Conservation (phyloP, 2,113 vertebrate genomes). For the Hystrix brachyura region DNA sequence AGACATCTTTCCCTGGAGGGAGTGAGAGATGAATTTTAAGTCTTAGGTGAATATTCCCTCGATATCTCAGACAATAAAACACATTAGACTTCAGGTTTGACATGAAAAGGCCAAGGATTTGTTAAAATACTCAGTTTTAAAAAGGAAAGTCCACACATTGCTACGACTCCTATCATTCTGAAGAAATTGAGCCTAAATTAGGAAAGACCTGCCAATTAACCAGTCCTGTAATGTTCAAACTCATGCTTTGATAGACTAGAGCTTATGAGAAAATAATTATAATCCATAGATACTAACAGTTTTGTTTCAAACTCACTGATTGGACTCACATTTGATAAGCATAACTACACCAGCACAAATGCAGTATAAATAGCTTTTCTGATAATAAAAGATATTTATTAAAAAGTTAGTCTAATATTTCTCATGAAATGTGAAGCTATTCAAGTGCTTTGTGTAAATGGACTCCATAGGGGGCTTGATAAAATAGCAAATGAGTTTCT, state of each 20-base stretch:
- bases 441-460: slow-evolving; percentile 77
- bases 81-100: background rate
- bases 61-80: background rate
- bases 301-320: slow-evolving; percentile 53
- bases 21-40: background rate
- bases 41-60: background rate
- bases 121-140: background rate
- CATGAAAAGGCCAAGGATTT: background rate
- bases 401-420: slow-evolving; percentile 55
- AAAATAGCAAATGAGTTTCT: slow-evolving; percentile 80
- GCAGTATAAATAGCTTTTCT: slow-evolving; percentile 32
- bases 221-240: slow-evolving; percentile 6
- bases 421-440: slow-evolving; percentile 69
- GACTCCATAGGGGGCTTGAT: slow-evolving; percentile 69
- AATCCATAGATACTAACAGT: background rate
- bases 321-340: slow-evolving; percentile 36
- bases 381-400: slow-evolving; percentile 74
- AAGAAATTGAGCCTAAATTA: slow-evolving; percentile 32
- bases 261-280: slow-evolving; percentile 56
- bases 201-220: background rate
- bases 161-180: background rate
- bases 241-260: background rate
- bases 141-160: background rate
- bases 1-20: background rate
- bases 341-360: slow-evolving; percentile 39